Base-by-base conservation (phyloP, 2,113 vertebrate species). In the Delphinapterus leucas region DNA sequence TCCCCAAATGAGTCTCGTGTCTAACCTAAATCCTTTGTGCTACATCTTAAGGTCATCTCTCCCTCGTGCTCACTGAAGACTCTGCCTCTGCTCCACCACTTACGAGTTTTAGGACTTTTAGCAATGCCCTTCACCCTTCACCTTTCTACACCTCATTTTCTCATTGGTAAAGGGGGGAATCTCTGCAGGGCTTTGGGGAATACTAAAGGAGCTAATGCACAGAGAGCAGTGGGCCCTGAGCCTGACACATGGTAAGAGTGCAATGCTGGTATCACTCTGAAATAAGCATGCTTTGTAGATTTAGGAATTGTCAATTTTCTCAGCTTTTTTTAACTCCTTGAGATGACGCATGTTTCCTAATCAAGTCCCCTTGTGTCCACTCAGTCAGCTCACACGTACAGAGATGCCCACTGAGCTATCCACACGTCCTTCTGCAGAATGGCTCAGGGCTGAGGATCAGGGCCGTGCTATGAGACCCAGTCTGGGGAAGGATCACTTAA, bases 1-100 rank as follows among this genome's bases (percentile, higher is more conserved):
- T 73, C 41, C 15, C 41, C 8, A 74, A 41, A 63, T 33, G 13
- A 53, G 15, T 90, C 63, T 68, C 41, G n/a, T 12, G 4, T 86
- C 61, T 77, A 76, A 44, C 23, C 79, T 71, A 53, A 83, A 21
- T 18, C 2, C 23, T 60, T 63, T 6, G n/a, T 41, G 13, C 21
- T 79, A 14, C 13, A 49, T n/a, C 31, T 14, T 11, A 60, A 67
- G 31, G 28, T 28, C 23, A 4, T 93, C 49, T 81, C 53, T 47
- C 53, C 55, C 71, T 55, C 0, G 0, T 21, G 25, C 41, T 92
- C 61, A 33, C 0, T 0, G 8, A 65, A 74, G 33, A 18, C 33
- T 77, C 88, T 87, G 73, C n/a, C 49, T 49, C 1, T 0, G 17
- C 4, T 55, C 55, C 11, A 49, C 67, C 73, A 31, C 53, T 44